phyloP scores from a whole-genome alignment of 2,797 vertebrate genomes.

The Lateolabrax maculatus region DNA sequence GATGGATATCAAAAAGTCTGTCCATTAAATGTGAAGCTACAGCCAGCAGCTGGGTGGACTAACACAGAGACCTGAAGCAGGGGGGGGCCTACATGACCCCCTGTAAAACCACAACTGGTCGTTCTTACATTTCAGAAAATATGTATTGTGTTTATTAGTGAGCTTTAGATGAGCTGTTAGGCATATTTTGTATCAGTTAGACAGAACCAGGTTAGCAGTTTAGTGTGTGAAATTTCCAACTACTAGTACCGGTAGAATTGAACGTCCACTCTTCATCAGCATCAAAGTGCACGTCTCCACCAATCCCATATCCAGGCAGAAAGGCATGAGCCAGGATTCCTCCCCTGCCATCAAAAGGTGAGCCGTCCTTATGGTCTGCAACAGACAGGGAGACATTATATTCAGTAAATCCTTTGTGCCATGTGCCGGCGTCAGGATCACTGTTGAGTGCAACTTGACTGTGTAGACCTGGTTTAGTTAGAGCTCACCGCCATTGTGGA shows the following conservation, averaged over 20 bases:
- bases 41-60: background rate
- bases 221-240: background rate
- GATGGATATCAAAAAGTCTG: background rate
- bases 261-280: conserved; percentile 77
- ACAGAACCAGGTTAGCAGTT: too few relatives aligned
- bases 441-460: background rate
- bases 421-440: background rate
- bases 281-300: conserved; percentile 83
- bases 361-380: conserved; percentile 78
- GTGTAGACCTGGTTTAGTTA: background rate
- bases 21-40: background rate
- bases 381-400: background rate
- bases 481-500: conserved; percentile 69
- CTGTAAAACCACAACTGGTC: background rate
- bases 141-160: background rate
- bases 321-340: conserved; percentile 81
- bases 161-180: background rate
- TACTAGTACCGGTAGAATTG: conserved; percentile 66
- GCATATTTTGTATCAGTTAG: background rate
- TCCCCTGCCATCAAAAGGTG: conserved; percentile 77
- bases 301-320: conserved; percentile 69
- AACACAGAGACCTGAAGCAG: background rate
- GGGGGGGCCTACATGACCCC: too few relatives aligned
- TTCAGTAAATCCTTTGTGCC: background rate
- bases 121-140: background rate